Percentiles rank a stretch among this genome's conserved stretches.
Conservation (phyloP, 2,888 invertebrate genomes). For the Dolichopus griseipennis region DNA sequence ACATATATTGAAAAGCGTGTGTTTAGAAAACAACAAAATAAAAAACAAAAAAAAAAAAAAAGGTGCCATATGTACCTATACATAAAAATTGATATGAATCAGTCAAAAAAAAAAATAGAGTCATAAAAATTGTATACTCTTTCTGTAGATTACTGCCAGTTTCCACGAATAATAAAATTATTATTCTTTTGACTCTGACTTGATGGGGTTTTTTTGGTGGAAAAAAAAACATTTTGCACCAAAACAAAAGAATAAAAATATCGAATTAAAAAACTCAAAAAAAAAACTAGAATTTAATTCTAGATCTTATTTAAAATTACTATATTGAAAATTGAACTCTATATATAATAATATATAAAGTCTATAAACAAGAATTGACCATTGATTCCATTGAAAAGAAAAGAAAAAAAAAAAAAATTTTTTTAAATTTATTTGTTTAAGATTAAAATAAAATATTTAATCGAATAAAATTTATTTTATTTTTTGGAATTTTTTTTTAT, state of each 20-base stretch:
- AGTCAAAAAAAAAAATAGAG: constrained; percentile 5
- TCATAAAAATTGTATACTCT: not conserved
- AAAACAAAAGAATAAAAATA: not conserved
- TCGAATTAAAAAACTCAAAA: not conserved
- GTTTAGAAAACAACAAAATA: too few relatives aligned
- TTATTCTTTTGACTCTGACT: not conserved
- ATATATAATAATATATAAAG: not conserved
- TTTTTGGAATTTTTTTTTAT: too few relatives aligned
- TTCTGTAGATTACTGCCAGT: not conserved
- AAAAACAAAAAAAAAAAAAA: too few relatives aligned
- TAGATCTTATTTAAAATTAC: not conserved
- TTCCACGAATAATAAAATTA: not conserved
- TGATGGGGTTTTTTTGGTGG: not conserved
- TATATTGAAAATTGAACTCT: not conserved
- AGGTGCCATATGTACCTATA: not conserved
- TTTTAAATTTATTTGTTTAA: too few relatives aligned
- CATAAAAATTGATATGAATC: not conserved
- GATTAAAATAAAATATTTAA: too few relatives aligned
- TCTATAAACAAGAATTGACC: not conserved
- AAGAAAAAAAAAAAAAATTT: too few relatives aligned
- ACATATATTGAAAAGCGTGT: too few relatives aligned
- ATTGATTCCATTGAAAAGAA: not conserved
- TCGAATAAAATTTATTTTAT: too few relatives aligned
- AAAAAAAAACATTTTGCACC: not conserved
- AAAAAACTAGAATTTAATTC: not conserved